phyloP scores from a whole-genome alignment of 2,888 invertebrate genomes.

The Calameuta filiformis region DNA sequence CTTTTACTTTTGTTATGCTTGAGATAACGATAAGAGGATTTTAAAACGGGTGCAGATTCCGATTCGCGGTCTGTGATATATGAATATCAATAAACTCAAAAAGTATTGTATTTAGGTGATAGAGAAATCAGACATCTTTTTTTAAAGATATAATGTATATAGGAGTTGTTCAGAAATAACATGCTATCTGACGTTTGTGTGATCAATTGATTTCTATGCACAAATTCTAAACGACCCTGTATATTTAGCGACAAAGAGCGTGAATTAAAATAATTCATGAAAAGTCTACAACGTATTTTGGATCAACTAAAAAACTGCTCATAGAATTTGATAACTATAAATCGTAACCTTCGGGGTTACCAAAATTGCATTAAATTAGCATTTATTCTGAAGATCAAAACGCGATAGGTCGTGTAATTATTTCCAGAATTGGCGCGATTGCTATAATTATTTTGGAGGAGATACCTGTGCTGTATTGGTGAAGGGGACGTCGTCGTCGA shows the following conservation, averaged over 20 bases:
- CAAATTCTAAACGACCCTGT: neutral
- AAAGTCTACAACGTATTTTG: neutral
- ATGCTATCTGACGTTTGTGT: neutral
- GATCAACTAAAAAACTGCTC: neutral
- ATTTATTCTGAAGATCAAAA: neutral
- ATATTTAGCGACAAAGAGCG: neutral
- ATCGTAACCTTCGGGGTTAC: neutral
- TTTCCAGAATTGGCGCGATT: neutral
- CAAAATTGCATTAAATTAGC: neutral
- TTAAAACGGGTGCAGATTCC: neutral
- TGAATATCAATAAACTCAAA: neutral
- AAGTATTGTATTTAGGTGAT: neutral
- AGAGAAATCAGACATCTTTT: neutral
- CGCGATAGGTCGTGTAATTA: neutral
- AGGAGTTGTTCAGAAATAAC: neutral
- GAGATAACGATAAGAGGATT: neutral
- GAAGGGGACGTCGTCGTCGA: constrained; percentile 73
- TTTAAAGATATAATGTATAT: neutral
- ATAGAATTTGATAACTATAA: neutral
- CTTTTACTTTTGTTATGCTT: neutral
- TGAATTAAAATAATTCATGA: neutral
- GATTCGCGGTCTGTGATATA: neutral
- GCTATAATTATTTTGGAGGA: neutral
- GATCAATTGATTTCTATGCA: neutral
- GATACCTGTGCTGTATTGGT: constrained; percentile 39